These are phyloP conservation scores for Acholoe squamosa DNA, from an alignment of 2,888 invertebrate genomes.

Conservation along the genomic window DNA sequence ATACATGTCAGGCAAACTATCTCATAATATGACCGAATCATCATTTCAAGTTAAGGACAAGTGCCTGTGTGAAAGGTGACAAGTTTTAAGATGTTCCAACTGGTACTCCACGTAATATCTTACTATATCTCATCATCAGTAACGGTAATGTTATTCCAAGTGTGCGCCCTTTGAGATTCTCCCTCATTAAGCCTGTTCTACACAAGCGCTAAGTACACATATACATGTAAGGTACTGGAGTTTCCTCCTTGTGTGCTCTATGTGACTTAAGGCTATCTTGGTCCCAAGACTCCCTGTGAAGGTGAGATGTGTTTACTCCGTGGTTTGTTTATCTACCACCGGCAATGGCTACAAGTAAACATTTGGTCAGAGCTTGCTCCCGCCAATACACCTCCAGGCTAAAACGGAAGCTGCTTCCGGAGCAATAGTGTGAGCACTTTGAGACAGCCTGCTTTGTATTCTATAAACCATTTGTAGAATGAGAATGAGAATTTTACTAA, in stretches of 20 bases:
- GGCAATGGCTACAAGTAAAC: background rate
- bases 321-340: background rate
- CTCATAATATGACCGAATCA: too few relatives aligned
- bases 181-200: too few relatives aligned
- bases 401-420: background rate
- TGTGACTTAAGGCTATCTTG: background rate
- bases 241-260: background rate
- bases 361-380: background rate
- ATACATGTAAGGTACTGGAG: background rate
- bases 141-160: slow-evolving; percentile 20
- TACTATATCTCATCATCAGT: background rate
- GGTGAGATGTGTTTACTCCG: background rate
- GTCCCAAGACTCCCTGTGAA: background rate
- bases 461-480: too few relatives aligned
- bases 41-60: too few relatives aligned
- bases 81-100: background rate
- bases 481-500: too few relatives aligned
- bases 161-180: background rate
- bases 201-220: background rate
- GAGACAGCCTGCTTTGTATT: too few relatives aligned
- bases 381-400: background rate
- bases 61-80: too few relatives aligned
- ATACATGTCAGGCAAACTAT: too few relatives aligned
- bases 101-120: background rate
- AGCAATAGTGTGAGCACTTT: background rate